A percentile compares a stretch with the other conserved stretches of the same genome.
Evolutionary conservation across 2,888 invertebrate species (phyloP).

Genomic region (Oscheius myriophilus): DNA sequence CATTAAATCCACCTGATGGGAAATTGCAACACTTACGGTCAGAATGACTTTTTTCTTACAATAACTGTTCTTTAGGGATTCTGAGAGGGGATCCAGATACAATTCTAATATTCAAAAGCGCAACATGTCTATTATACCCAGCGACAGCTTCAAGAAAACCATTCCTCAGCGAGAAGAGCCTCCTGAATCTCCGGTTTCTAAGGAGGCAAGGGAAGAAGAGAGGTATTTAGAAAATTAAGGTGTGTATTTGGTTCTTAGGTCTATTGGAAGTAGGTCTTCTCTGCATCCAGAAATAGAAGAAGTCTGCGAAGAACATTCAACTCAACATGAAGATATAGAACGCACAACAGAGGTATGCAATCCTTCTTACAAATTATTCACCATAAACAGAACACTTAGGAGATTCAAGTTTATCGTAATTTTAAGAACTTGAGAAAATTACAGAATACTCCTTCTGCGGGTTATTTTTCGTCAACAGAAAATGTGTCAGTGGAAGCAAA

Average conservation of each 20-base stretch:
- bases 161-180: no score
- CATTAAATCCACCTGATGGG: conserved; percentile 6
- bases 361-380: no score
- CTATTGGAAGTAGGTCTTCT: conserved; percentile 5
- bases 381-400: no score
- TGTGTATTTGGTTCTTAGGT: not conserved
- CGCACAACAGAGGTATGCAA: no score
- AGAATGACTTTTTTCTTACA: not conserved
- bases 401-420: no score
- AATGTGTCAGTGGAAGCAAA: conserved; percentile 13
- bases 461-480: conserved; percentile 20
- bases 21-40: conserved; percentile 6
- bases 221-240: not conserved
- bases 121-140: conserved; percentile 13
- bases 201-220: conserved; percentile 1
- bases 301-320: no score
- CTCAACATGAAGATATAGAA: no score
- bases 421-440: no score
- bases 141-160: not conserved
- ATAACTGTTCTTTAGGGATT: conserved; percentile 1
- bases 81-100: conserved; percentile 2
- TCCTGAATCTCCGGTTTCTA: conserved; percentile 1
- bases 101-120: conserved; percentile 15
- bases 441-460: not conserved
- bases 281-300: no score